These are phyloP conservation scores for Drosophila subsilvestris DNA, from an alignment of 2,888 invertebrate species.

Conservation along the genomic window DNA sequence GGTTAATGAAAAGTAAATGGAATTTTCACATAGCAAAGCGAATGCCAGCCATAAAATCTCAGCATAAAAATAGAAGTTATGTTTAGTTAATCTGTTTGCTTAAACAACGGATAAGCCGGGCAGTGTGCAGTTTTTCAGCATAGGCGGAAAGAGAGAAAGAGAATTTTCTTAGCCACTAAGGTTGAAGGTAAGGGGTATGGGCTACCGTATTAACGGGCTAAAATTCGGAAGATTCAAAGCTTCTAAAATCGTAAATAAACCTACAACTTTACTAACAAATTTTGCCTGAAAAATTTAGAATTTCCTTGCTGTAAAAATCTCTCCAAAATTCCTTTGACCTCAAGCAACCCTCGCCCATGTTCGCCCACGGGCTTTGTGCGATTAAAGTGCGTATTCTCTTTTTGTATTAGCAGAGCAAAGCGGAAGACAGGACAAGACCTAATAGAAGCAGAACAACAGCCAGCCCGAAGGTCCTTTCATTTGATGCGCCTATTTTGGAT, in stretches of 20 bases:
- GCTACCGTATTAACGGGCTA: too few relatives aligned
- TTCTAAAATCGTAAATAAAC: too few relatives aligned
- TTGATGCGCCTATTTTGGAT: slow-evolving; percentile 56
- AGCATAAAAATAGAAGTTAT: slow-evolving; percentile 20
- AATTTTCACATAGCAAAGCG: background rate
- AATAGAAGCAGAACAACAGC: slow-evolving; percentile 32
- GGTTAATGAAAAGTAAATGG: background rate
- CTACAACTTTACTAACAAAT: background rate
- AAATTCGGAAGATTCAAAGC: too few relatives aligned
- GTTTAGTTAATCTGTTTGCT: background rate
- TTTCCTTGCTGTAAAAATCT: background rate
- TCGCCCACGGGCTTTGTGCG: slow-evolving; percentile 49
- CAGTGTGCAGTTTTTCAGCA: too few relatives aligned
- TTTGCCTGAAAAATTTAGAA: background rate
- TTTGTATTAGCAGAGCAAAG: slow-evolving; percentile 33
- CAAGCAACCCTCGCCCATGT: slow-evolving; percentile 47
- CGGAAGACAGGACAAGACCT: slow-evolving; percentile 38
- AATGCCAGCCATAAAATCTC: background rate
- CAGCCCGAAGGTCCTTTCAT: slow-evolving; percentile 54
- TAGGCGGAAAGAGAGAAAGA: too few relatives aligned
- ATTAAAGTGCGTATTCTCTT: slow-evolving; percentile 59
- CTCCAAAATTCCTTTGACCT: background rate
- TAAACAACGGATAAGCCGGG: background rate
- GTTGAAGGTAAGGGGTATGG: too few relatives aligned
- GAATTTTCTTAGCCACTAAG: too few relatives aligned